Evolutionary conservation across 2,113 vertebrate species (phyloP).

Genomic region (Dendropsophus ebraccatus): DNA sequence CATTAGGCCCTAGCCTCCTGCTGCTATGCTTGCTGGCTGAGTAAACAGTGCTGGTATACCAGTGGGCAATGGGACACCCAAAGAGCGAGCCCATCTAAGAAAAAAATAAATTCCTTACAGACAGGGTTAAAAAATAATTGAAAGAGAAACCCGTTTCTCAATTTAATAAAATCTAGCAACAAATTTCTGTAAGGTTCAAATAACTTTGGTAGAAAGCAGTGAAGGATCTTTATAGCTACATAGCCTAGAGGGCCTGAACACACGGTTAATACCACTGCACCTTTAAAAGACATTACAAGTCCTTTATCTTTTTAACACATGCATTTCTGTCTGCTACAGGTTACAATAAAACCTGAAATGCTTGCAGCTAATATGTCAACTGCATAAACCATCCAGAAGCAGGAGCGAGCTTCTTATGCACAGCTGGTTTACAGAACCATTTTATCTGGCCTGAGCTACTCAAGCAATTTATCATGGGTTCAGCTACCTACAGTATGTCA

Average conservation of each 20-base stretch:
- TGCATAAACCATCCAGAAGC: background rate
- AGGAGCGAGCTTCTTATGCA: conserved; percentile 15
- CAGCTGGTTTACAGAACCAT: conserved; percentile 32
- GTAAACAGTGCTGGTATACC: background rate
- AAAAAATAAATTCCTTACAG: background rate
- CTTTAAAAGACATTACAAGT: conserved; percentile 42
- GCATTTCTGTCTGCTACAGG: conserved; percentile 42
- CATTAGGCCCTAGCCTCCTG: background rate
- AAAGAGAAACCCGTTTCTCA: background rate
- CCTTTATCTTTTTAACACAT: conserved; percentile 41
- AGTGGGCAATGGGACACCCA: background rate
- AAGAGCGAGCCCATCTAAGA: background rate
- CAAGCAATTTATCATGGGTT: background rate
- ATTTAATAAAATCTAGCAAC: background rate
- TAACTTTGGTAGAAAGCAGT: background rate
- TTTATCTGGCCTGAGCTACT: conserved; percentile 28
- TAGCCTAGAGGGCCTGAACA: background rate
- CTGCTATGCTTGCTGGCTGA: no score
- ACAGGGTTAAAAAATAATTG: background rate
- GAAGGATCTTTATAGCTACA: conserved; percentile 2
- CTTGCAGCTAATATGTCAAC: conserved; percentile 37
- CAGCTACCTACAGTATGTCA: background rate
- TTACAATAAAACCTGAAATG: conserved; percentile 36
- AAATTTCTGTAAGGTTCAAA: background rate
- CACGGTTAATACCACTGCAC: background rate